phyloP scores from a whole-genome alignment of 2,797 vertebrate genomes.

The Anas bernieri region DNA sequence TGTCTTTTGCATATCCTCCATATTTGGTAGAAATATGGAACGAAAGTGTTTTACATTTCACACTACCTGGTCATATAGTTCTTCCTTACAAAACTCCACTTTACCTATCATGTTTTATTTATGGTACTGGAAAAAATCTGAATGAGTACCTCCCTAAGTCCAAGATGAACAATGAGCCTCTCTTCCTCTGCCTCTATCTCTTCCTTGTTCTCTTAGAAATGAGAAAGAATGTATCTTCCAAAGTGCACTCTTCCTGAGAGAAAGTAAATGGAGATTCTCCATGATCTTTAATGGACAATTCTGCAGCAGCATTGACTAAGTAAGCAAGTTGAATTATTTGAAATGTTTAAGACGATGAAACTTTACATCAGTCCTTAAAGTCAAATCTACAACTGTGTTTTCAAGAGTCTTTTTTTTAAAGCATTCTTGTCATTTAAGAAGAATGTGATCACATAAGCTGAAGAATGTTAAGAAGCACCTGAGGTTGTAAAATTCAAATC shows the following conservation, averaged over 20 bases:
- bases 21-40: neutral
- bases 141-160: neutral
- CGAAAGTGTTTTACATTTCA: neutral
- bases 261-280: neutral
- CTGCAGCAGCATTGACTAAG: neutral
- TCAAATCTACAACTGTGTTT: neutral
- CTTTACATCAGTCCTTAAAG: neutral
- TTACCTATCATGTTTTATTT: neutral
- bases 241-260: neutral
- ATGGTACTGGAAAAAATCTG: accelerated
- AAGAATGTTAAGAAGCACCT: neutral
- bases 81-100: neutral
- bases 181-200: neutral
- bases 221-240: neutral
- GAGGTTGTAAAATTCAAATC: neutral
- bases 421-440: neutral
- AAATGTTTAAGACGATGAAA: neutral
- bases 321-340: neutral
- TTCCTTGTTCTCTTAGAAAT: neutral
- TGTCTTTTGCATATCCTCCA: neutral
- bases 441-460: neutral
- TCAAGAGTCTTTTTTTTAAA: neutral
- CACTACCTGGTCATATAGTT: neutral
- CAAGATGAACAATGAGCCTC: accelerated
- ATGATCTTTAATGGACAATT: neutral